Evolutionary conservation across 2,888 invertebrate species (phyloP).

Genomic region (Hylaea fasciaria): DNA sequence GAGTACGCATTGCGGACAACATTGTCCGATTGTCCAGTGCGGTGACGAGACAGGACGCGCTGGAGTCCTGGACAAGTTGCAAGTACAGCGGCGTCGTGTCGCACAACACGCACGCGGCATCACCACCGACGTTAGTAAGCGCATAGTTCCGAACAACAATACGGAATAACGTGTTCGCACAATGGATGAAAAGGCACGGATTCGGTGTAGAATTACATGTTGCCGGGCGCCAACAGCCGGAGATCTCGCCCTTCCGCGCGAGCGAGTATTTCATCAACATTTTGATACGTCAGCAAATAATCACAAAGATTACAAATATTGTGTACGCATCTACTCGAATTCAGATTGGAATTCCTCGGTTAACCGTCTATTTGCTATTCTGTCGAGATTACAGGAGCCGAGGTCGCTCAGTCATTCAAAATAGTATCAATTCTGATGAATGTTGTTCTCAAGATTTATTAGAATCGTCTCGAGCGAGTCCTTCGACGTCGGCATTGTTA

Average conservation of each 20-base stretch:
- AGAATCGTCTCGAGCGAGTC: conserved; percentile 1
- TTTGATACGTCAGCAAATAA: conserved; percentile 11
- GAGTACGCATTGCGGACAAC: conserved; percentile 31
- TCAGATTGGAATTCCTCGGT: neutral
- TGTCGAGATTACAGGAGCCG: conserved; percentile 1
- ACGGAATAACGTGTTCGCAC: conserved; percentile 14
- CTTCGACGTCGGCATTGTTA: conserved; percentile 1
- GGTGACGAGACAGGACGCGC: neutral
- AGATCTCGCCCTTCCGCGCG: conserved; percentile 3
- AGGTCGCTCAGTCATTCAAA: conserved; percentile 13
- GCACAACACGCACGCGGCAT: neutral
- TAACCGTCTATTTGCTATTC: neutral
- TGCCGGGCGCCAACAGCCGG: neutral
- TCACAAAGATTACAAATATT: conserved; percentile 3
- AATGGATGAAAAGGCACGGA: conserved; percentile 14
- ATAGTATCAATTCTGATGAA: conserved; percentile 14
- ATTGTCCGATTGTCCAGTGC: conserved; percentile 14
- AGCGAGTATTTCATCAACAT: conserved; percentile 9
- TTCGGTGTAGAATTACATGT: conserved; percentile 14
- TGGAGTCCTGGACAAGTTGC: too few species aligned
- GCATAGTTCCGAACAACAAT: neutral
- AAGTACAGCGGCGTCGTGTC: neutral
- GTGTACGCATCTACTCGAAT: conserved; percentile 9
- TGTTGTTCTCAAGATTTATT: conserved; percentile 20
- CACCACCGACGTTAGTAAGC: neutral